phyloP scores from a whole-genome alignment of 2,888 invertebrate genomes.

The Acanthosepion pharaonis region DNA sequence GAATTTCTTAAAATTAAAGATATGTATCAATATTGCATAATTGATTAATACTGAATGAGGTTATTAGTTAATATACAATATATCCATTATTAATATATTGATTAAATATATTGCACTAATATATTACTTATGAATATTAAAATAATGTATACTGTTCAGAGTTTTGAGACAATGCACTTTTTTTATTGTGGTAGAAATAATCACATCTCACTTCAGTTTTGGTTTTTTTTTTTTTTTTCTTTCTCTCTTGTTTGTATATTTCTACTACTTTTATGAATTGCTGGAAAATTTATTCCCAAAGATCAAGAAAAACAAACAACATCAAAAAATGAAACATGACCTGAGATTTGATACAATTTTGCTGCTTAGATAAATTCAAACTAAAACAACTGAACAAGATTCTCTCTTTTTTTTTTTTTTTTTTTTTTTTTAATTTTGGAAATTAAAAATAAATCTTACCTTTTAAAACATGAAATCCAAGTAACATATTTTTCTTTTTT shows the following conservation, averaged over 20 bases:
- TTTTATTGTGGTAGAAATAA: neutral
- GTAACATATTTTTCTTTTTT: neutral
- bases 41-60: too few relatives aligned
- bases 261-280: neutral
- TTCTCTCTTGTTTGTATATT: neutral
- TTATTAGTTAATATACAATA: too few relatives aligned
- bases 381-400: neutral
- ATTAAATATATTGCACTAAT: too few relatives aligned
- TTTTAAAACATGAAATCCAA: neutral
- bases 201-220: neutral
- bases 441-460: conserved; percentile 15
- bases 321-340: conserved; percentile 18
- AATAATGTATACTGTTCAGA: neutral
- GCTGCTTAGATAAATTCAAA: neutral
- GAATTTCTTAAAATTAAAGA: too few relatives aligned
- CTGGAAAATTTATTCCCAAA: conserved; percentile 18
- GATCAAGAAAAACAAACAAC: conserved; percentile 20
- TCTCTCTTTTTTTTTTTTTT: neutral
- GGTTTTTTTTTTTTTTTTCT: neutral
- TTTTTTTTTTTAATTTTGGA: neutral
- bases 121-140: too few relatives aligned
- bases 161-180: neutral
- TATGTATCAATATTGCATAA: too few relatives aligned
- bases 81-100: too few relatives aligned
- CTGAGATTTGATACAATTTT: conserved; percentile 33